Evolutionary conservation across 2,113 vertebrate species (phyloP).

Genomic region (Empidonax alnorum): DNA sequence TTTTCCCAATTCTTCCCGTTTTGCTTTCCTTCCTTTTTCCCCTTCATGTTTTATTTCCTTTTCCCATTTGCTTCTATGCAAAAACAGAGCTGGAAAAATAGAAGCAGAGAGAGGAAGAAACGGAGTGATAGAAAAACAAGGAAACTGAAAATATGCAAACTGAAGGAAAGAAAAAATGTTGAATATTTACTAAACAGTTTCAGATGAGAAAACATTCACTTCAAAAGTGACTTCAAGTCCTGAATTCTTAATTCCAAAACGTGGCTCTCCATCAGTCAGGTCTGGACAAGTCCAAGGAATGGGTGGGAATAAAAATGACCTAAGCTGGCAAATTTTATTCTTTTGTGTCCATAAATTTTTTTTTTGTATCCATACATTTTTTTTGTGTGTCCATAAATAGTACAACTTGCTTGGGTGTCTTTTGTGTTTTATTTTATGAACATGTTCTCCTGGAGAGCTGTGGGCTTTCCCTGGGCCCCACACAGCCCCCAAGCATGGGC

Average conservation of each 20-base stretch:
- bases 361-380: background rate
- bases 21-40: background rate
- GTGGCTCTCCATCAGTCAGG: background rate
- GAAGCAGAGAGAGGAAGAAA: background rate
- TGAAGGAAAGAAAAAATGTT: background rate
- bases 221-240: background rate
- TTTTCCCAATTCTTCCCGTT: fast-evolving
- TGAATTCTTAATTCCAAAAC: background rate
- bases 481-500: background rate
- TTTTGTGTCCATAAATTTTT: background rate
- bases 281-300: background rate
- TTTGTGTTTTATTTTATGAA: background rate
- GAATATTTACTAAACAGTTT: background rate
- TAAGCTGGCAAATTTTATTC: background rate
- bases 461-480: background rate
- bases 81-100: background rate
- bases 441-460: fast-evolving
- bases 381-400: background rate
- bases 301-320: background rate
- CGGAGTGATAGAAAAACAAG: background rate
- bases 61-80: background rate
- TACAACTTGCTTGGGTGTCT: background rate
- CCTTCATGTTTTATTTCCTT: background rate
- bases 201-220: background rate
- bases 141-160: background rate